A percentile compares a stretch with the other conserved stretches of the same genome.
phyloP scores from a whole-genome alignment of 2,888 invertebrate species.

The Zhuqinia jingwanae region DNA sequence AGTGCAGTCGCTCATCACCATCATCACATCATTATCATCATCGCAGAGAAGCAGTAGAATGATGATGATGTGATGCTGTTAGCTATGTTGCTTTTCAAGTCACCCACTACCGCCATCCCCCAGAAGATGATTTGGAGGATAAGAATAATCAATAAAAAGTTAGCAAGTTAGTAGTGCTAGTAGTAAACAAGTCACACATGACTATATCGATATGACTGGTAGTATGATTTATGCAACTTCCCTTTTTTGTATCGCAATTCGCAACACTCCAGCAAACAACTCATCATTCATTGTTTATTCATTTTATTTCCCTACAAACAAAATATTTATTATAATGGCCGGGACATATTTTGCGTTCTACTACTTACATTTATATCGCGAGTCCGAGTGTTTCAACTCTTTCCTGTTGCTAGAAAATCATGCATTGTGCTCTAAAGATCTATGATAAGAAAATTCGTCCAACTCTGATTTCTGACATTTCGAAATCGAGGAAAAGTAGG shows the following conservation, averaged over 20 bases:
- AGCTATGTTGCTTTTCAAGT: not conserved
- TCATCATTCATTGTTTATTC: not conserved
- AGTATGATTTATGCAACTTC: too few species aligned
- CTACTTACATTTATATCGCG: not conserved
- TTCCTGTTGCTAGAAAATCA: not conserved
- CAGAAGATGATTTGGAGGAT: not conserved
- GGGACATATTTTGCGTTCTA: not conserved
- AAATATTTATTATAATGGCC: not conserved
- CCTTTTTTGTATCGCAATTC: not conserved
- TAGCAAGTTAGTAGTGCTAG: not conserved
- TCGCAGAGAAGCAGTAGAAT: too few species aligned
- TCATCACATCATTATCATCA: not conserved
- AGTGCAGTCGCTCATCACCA: too few species aligned
- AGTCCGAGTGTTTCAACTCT: not conserved
- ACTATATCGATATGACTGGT: not conserved
- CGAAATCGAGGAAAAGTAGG: too few species aligned
- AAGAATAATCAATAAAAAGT: constrained; percentile 10
- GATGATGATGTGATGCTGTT: not conserved
- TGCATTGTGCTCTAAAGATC: too few species aligned
- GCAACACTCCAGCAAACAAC: not conserved
- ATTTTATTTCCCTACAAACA: not conserved
- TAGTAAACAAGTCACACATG: not conserved
- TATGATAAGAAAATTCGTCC: too few species aligned
- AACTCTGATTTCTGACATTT: too few species aligned
- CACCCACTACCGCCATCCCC: not conserved